Conservation (phyloP, 2,113 vertebrate genomes). For the Alosa alosa region DNA sequence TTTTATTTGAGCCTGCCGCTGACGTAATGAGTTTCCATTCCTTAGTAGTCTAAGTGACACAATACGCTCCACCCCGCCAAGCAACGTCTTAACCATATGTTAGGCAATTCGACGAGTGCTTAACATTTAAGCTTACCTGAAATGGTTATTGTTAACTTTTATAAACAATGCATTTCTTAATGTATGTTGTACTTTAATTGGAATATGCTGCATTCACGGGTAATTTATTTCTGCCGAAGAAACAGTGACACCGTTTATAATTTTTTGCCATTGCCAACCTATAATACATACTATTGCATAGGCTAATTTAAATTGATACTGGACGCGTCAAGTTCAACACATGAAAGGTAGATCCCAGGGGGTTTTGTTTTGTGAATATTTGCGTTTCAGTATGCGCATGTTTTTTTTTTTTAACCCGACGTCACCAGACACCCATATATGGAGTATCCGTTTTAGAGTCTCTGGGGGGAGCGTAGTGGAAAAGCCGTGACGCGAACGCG, state of each 20-base stretch:
- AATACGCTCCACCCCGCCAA: slow-evolving; percentile 66
- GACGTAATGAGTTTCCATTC: slow-evolving; percentile 69
- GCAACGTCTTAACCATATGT: slow-evolving; percentile 29
- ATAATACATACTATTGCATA: neutral
- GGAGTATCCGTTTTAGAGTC: slow-evolving; percentile 61
- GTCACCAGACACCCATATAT: slow-evolving; percentile 65
- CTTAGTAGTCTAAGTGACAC: slow-evolving; percentile 45
- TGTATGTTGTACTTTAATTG: neutral
- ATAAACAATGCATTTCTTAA: neutral
- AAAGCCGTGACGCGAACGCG: slow-evolving; percentile 64
- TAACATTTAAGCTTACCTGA: neutral
- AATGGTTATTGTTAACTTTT: neutral
- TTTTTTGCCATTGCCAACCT: neutral
- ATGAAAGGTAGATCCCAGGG: neutral
- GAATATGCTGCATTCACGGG: neutral
- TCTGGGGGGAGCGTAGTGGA: slow-evolving; percentile 60
- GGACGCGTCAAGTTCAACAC: neutral
- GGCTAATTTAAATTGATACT: neutral
- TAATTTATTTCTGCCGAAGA: neutral
- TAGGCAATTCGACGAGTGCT: neutral
- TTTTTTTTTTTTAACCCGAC: slow-evolving; percentile 32
- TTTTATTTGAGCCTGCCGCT: slow-evolving; percentile 65
- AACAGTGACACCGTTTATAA: neutral
- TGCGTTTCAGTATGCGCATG: neutral
- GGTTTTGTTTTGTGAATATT: neutral